Evolutionary conservation across 2,888 invertebrate genomes (phyloP).

Genomic region (Agrotis puta): DNA sequence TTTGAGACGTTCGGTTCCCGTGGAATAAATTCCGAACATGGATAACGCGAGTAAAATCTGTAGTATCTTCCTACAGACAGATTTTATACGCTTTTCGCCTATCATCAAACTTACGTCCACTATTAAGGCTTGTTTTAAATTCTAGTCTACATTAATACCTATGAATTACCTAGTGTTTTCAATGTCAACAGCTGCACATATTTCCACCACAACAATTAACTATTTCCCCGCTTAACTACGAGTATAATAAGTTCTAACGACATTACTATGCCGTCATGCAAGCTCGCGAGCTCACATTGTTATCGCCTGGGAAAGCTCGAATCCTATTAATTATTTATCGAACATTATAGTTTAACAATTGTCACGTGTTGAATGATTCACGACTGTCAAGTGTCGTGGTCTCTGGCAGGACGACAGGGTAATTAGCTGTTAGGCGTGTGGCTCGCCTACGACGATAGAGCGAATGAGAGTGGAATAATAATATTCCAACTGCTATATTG

Average conservation of each 20-base stretch:
- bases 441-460: slow-evolving; percentile 31
- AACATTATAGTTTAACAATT: slow-evolving; percentile 36
- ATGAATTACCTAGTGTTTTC: not conserved
- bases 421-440: not conserved
- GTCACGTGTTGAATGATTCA: slow-evolving; percentile 58
- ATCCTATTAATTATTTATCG: slow-evolving; percentile 61
- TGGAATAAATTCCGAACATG: too few relatives aligned
- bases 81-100: too few relatives aligned
- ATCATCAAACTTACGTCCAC: too few relatives aligned
- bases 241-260: too few relatives aligned
- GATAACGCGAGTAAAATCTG: too few relatives aligned
- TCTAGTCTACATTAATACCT: not conserved
- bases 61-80: too few relatives aligned
- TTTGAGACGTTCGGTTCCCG: too few relatives aligned
- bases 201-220: slow-evolving; percentile 19
- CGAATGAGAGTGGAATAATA: not conserved
- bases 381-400: slow-evolving; percentile 50
- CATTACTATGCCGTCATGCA: slow-evolving; percentile 25
- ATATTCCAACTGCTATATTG: too few relatives aligned
- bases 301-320: slow-evolving; percentile 44
- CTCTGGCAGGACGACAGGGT: slow-evolving; percentile 6
- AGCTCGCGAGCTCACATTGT: slow-evolving; percentile 13
- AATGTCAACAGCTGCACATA: slow-evolving; percentile 21
- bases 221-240: not conserved
- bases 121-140: not conserved